A percentile compares a stretch with the other conserved stretches of the same genome.
Evolutionary conservation across 1,140 invertebrate species (phyloP).

Genomic region (Hormaphis cornu): DNA sequence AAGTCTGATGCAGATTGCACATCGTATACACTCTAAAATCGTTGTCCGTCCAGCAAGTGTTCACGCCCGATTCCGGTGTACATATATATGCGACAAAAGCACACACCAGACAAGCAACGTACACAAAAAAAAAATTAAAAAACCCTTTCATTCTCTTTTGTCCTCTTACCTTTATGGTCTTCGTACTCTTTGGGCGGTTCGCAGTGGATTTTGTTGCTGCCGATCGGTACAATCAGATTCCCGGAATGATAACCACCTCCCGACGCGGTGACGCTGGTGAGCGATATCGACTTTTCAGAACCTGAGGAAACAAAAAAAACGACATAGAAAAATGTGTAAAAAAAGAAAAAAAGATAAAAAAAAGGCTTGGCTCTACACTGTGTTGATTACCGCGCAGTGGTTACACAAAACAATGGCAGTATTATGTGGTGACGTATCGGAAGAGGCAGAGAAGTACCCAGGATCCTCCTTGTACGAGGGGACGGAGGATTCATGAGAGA

Average conservation of each 20-base stretch:
- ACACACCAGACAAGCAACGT: neutral
- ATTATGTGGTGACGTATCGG: too few relatives aligned
- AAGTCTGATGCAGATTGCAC: neutral
- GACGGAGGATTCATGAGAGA: too few relatives aligned
- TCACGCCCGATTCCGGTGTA: neutral
- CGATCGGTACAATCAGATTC: slow-evolving; percentile 63
- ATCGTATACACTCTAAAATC: too few relatives aligned
- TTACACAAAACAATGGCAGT: too few relatives aligned
- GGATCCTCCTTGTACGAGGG: too few relatives aligned
- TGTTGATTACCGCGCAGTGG: too few relatives aligned
- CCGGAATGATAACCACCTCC: slow-evolving; percentile 52
- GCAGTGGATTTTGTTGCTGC: slow-evolving; percentile 65
- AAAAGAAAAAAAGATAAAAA: too few relatives aligned
- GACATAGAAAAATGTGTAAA: too few relatives aligned
- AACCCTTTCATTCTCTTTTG: neutral
- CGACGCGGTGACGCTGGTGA: slow-evolving; percentile 29
- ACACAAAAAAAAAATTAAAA: neutral
- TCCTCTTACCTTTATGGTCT: slow-evolving; percentile 36
- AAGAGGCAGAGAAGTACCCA: too few relatives aligned
- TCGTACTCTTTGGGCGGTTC: slow-evolving; percentile 56
- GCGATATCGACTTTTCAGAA: slow-evolving; percentile 15
- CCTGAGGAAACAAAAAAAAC: slow-evolving; percentile 31
- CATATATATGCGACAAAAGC: slow-evolving; percentile 14
- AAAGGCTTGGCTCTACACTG: too few relatives aligned
- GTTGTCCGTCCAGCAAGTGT: neutral